Base-by-base conservation (phyloP, 2,888 invertebrate species). In the Crepidodera aurea region DNA sequence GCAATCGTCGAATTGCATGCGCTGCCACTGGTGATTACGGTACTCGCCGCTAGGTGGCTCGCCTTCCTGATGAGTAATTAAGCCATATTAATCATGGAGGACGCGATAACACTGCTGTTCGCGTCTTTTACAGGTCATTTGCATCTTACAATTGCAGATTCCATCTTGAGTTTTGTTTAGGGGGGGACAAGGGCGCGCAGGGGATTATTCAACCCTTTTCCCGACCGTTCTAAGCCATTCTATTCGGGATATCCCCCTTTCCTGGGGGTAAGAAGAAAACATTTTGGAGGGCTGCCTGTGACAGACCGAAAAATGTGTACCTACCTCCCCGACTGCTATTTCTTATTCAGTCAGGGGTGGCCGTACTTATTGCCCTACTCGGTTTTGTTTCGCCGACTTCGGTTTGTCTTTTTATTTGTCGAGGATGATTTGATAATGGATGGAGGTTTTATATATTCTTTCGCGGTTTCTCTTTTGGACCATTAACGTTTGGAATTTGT, bases 61-160 rank as follows among this genome's bases (percentile, higher is more conserved):
- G 25, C 51, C 18, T 46, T 22, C 27, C 40, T 12, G 58, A 53
- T 57, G 57, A 62, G 73, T 69, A 72, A 73, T 75, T 75, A 71
- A 70, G 66, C 59, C 62, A 70, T 69, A 69, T 72, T 74, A 75
- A 77, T 78, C 75, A 70, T 66, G 61, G 64, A 69, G 65, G 64
- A 65, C 34, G 53, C 68, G 74, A 69, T 69, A 71, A 71, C 74
- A 69, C 51, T 67, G 73, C 64, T 58, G 71, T 27, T 60, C 37
- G 44, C 54, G 29, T 79, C 79, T 79, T 80, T 80, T 77, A 79
- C 80, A 78, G 78, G 79, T 80, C 80, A 80, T 80, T 80, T 80
- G 79, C 79, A 80, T 80, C 76, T 76, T 69, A 78, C 78, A 79
- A 79, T 78, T 77, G 77, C 76, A 75, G 76, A 78, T 77, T 77